phyloP scores from a whole-genome alignment of 2,888 invertebrate genomes.

The Venustoraphidia nigricollis region DNA sequence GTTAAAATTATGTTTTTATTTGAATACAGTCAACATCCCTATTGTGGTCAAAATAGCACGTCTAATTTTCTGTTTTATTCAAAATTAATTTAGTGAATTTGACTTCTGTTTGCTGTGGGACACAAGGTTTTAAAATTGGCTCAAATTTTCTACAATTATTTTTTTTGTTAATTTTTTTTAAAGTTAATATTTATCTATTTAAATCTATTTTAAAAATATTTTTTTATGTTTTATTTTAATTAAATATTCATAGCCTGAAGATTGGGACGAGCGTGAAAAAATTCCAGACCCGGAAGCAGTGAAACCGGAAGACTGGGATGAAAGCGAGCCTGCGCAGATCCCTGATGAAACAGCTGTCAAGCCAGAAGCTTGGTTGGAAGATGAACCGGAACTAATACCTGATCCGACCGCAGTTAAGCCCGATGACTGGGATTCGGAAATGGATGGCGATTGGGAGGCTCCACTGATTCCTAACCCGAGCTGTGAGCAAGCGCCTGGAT shows the following conservation, averaged over 20 bases:
- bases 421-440: constrained; percentile 92
- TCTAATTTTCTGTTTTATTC: too few relatives aligned
- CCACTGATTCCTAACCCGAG: constrained; percentile 81
- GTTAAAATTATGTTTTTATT: too few relatives aligned
- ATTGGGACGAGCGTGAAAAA: constrained; percentile 94
- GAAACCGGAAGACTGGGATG: constrained; percentile 97
- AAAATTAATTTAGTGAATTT: too few relatives aligned
- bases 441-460: constrained; percentile 98
- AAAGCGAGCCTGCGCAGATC: constrained; percentile 81
- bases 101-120: too few relatives aligned
- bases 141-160: too few relatives aligned
- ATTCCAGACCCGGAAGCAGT: constrained; percentile 76
- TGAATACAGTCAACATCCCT: too few relatives aligned
- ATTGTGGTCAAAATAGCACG: too few relatives aligned
- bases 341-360: constrained; percentile 68
- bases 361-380: constrained; percentile 86
- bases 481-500: constrained; percentile 60
- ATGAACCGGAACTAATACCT: constrained; percentile 72
- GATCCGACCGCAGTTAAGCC: constrained; percentile 82
- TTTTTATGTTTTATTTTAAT: constrained; percentile 16
- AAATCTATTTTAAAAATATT: not conserved
- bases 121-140: too few relatives aligned
- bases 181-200: not conserved
- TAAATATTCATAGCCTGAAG: constrained; percentile 41
- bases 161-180: too few relatives aligned